phyloP scores from a whole-genome alignment of 2,113 vertebrate genomes.

The Oreochromis niloticus region DNA sequence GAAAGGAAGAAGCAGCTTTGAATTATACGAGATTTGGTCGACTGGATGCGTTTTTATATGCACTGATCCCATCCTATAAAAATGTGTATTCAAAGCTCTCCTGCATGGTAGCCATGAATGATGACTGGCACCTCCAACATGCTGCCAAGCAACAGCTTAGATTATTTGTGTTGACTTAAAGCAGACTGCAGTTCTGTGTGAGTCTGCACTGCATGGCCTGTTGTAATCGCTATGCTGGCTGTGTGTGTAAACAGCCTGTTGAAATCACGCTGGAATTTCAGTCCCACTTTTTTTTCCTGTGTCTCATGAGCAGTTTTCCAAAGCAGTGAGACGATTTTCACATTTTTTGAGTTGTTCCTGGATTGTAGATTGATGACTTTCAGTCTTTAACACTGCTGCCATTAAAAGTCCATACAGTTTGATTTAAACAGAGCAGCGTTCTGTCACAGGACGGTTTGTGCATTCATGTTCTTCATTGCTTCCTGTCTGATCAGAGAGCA shows the following conservation, averaged over 20 bases:
- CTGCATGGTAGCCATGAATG: not conserved
- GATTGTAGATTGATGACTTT: not conserved
- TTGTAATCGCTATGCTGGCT: not conserved
- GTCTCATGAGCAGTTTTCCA: not conserved
- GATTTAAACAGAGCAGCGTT: not conserved
- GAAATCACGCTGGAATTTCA: not conserved
- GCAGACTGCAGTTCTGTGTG: not conserved
- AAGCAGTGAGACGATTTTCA: not conserved
- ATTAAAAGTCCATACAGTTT: not conserved
- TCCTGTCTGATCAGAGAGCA: not conserved
- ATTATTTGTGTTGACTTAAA: not conserved
- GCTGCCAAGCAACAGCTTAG: slow-evolving; percentile 11
- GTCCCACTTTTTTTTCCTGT: not conserved
- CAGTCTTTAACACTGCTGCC: not conserved
- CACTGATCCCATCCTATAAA: not conserved
- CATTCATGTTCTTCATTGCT: not conserved
- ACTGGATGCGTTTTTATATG: not conserved
- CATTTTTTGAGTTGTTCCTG: no score
- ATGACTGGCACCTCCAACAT: slow-evolving; percentile 16
- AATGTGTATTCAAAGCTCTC: not conserved
- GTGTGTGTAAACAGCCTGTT: not conserved
- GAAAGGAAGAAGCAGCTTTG: not conserved
- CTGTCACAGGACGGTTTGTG: not conserved
- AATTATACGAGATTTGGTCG: not conserved
- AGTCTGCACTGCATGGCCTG: not conserved